Percentiles rank a stretch among this genome's conserved stretches.
phyloP scores from a whole-genome alignment of 2,888 invertebrate species.

The Drosophila neonasuta region DNA sequence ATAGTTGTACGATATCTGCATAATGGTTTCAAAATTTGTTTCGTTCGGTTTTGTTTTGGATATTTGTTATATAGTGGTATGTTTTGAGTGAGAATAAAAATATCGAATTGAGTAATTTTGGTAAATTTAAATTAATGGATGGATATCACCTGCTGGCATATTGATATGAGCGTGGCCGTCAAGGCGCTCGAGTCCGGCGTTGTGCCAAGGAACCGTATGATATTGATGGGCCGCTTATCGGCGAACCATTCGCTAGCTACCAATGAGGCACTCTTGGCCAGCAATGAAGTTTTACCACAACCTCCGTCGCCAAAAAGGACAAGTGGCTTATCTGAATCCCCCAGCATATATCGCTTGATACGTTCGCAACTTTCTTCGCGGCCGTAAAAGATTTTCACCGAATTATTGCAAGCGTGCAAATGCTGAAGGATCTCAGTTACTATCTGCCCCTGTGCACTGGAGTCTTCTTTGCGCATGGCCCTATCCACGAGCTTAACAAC shows the following conservation, averaged over 20 bases:
- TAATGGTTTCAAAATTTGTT: conserved; percentile 16
- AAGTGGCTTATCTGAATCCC: conserved; percentile 92
- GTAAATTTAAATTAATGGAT: conserved; percentile 26
- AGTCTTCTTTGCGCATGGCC: conserved; percentile 97
- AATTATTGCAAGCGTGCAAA: conserved; percentile 96
- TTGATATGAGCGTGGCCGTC: conserved; percentile 95
- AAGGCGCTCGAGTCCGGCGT: conserved; percentile 98
- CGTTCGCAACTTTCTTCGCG: conserved; percentile 92
- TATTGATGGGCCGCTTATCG: conserved; percentile 90
- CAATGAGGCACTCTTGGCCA: conserved; percentile 95
- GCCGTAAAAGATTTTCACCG: conserved; percentile 96
- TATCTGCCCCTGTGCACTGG: conserved; percentile 95
- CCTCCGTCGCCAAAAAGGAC: conserved; percentile 97
- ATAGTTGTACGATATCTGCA: conserved; percentile 93
- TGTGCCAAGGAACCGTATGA: conserved; percentile 96
- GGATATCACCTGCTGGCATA: conserved; percentile 92
- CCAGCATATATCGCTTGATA: conserved; percentile 92
- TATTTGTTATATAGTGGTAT: conserved; percentile 7
- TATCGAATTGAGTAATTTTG: conserved; percentile 28
- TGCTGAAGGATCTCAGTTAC: conserved; percentile 97
- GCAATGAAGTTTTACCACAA: conserved; percentile 97
- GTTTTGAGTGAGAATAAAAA: conserved; percentile 26
- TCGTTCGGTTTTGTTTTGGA: conserved; percentile 14
- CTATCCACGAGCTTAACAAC: conserved; percentile 95
- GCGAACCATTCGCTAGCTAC: conserved; percentile 89